Percentiles rank a stretch among this genome's conserved stretches.
These are phyloP conservation scores for Mastomys coucha DNA, from an alignment of 2,113 vertebrate genomes.

Conservation along the genomic window DNA sequence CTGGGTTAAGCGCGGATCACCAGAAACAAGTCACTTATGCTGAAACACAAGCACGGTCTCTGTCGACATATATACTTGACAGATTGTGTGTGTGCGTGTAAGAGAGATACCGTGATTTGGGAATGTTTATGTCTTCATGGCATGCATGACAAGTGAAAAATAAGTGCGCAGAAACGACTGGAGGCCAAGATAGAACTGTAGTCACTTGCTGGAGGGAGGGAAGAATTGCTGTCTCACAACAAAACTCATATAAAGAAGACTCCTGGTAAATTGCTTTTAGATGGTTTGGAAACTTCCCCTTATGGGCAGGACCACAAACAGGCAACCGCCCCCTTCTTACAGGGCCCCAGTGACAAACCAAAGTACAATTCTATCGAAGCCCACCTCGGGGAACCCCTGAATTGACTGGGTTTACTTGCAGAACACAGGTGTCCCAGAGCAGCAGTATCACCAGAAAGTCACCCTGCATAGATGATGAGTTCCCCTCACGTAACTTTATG, in stretches of 20 bases:
- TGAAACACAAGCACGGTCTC: neutral
- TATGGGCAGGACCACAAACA: neutral
- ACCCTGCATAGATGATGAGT: neutral
- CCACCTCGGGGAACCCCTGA: neutral
- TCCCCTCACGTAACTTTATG: neutral
- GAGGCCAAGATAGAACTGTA: neutral
- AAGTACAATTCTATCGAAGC: neutral
- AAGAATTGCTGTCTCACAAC: too few relatives aligned
- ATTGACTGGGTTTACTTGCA: neutral
- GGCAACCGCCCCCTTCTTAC: neutral
- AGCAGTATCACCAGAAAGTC: neutral
- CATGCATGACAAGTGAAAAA: neutral
- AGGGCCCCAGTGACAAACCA: neutral
- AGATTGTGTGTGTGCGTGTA: neutral
- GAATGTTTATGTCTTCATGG: neutral
- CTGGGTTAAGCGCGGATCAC: neutral
- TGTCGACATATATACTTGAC: neutral
- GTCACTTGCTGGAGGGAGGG: neutral
- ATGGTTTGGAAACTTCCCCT: neutral
- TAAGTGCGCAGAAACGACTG: neutral
- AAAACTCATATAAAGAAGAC: neutral
- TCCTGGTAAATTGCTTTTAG: neutral
- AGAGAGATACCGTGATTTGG: too few relatives aligned
- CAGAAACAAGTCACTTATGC: neutral
- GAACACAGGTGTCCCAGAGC: neutral